Percentiles rank a stretch among this genome's conserved stretches.
Conservation (phyloP, 2,888 invertebrate genomes). For the Aplocera efformata region DNA sequence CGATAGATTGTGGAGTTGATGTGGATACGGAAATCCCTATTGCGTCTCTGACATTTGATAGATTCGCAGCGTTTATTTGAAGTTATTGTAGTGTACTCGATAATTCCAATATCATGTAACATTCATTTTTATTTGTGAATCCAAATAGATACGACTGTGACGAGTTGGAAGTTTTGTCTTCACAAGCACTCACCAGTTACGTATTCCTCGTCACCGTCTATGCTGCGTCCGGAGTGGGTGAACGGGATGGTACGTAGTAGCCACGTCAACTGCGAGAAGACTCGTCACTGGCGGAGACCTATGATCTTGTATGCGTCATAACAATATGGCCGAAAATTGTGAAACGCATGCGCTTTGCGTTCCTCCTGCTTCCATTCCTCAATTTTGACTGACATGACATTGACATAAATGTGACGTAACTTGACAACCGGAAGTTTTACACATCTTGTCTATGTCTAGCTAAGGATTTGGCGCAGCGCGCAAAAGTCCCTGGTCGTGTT, state of each 20-base stretch:
- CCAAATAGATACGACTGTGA: slow-evolving; percentile 72
- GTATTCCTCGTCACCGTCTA: slow-evolving; percentile 97
- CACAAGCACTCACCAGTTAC: slow-evolving; percentile 92
- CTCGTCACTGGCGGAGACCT: slow-evolving; percentile 90
- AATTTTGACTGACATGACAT: not conserved
- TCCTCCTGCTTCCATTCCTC: slow-evolving; percentile 26
- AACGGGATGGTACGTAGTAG: slow-evolving; percentile 95
- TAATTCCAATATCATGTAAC: slow-evolving; percentile 47
- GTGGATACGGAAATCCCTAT: slow-evolving; percentile 60
- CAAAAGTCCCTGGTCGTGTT: too few species aligned
- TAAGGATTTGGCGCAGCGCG: too few species aligned
- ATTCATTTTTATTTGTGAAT: slow-evolving; percentile 65
- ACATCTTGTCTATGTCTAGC: too few species aligned
- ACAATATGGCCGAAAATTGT: slow-evolving; percentile 84
- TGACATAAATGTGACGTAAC: not conserved
- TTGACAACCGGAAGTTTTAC: too few species aligned
- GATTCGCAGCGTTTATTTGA: slow-evolving; percentile 50
- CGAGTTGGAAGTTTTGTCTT: slow-evolving; percentile 78
- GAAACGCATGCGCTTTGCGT: slow-evolving; percentile 67
- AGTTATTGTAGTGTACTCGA: slow-evolving; percentile 41
- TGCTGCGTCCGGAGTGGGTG: slow-evolving; percentile 96
- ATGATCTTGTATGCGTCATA: slow-evolving; percentile 89
- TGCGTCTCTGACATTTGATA: slow-evolving; percentile 50
- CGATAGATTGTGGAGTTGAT: slow-evolving; percentile 51
- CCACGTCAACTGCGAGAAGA: slow-evolving; percentile 94